Percentiles rank a stretch among this genome's conserved stretches.
These are phyloP conservation scores for Drosophila guanche DNA, from an alignment of 1,140 invertebrate species.

Conservation along the genomic window DNA sequence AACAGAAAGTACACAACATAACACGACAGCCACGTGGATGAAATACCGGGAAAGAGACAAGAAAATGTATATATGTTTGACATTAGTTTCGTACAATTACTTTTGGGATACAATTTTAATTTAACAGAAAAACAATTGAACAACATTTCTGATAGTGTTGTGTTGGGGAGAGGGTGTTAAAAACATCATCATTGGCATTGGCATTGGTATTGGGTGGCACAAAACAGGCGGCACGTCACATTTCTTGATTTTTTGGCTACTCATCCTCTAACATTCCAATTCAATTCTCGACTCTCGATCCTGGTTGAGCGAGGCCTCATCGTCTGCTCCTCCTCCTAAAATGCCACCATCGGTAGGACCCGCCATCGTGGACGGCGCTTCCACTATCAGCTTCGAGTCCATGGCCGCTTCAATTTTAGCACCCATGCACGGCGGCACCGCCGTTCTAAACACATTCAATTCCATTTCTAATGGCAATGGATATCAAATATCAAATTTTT, in stretches of 20 bases:
- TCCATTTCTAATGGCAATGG: constrained; percentile 69
- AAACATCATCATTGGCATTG: constrained; percentile 14
- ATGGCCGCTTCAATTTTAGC: constrained; percentile 59
- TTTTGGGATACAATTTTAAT: not conserved
- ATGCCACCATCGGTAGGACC: constrained; percentile 29
- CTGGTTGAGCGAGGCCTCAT: constrained; percentile 9
- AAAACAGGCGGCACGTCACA: constrained; percentile 49
- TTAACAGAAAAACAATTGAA: not conserved
- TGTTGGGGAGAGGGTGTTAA: not conserved
- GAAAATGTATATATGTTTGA: constrained; percentile 27
- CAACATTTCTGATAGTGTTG: not conserved
- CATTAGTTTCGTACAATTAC: constrained; percentile 42
- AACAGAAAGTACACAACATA: constrained; percentile 28
- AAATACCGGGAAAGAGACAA: constrained; percentile 64
- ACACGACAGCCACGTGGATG: constrained; percentile 31
- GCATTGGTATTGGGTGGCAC: constrained; percentile 10
- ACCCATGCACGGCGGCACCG: constrained; percentile 74
- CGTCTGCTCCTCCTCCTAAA: constrained; percentile 26
- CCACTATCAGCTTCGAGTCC: constrained; percentile 66
- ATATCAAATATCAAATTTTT: constrained; percentile 24
- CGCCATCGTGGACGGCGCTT: constrained; percentile 53
- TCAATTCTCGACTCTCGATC: constrained; percentile 33
- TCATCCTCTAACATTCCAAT: constrained; percentile 74
- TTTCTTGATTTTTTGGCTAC: constrained; percentile 50
- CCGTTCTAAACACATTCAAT: constrained; percentile 77